Evolutionary conservation across 2,113 vertebrate genomes (phyloP), one percentile per base, ranked within the genome.

Genomic region (Tretioscincus oriximinensis): DNA sequence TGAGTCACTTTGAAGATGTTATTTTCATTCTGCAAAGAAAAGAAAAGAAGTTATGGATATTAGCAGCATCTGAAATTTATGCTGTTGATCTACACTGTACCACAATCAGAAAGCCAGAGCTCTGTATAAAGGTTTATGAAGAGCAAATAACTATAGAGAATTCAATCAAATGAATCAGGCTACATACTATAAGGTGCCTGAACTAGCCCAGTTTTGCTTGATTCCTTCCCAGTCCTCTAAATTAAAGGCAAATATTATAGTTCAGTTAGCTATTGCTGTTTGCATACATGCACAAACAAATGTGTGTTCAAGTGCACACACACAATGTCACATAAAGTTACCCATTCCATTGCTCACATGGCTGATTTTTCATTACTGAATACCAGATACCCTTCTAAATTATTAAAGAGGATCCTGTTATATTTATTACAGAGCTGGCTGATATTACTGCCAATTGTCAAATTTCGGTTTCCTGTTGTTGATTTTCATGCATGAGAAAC

Each of bases 401-500:
- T 94, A 94, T 94, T 93, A 84, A 95, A 90, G 87, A 90, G 66
- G 0, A 4, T 79, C 74, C 77, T 94, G 90, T 92, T 93, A 90
- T 93, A 93, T 94, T 95, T 94, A 94, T 95, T 93, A 91, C 76
- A 81, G 85, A 88, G 80, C 80, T 92, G 41, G 26, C 77, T 85
- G 80, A 85, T 94, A 93, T 88, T 94, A 90, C 91, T 92, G 85
- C 81, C 91, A 91, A 87, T 94, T 91, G 93, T 94, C 77, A 91
- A 84, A 91, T 93, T 94, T 93, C 11, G 0, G 90, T 91, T 95
- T 96, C 88, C 92, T 92, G 83, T 91, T 93, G 90, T 94, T 95
- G 92, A 91, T 95, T 94, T 94, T 94, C 89, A 94, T 93, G 92
- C 91, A 94, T 87, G 89, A 93, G 89, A 86, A 95, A 90, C 82